Base-by-base conservation (phyloP, 2,113 vertebrate genomes). In the Leucoraja erinaceus region DNA sequence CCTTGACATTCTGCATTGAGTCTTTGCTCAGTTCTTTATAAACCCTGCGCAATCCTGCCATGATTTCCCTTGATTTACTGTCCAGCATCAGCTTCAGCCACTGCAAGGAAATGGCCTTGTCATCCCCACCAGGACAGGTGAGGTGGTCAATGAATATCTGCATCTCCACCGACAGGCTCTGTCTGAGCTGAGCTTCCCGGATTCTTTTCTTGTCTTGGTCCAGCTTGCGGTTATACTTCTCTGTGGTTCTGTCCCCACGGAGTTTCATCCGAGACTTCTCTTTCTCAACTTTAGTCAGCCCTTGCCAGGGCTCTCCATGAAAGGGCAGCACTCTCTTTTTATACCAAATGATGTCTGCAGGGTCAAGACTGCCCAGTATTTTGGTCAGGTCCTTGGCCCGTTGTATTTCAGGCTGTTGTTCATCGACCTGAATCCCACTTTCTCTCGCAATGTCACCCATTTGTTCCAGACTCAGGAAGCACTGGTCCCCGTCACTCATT, bases 21-120 rank as follows among this genome's bases (percentile, higher is more conserved):
- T 93, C 54, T 0, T 94, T 93, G 6, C 76, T 93, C 90, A 94
- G 93, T 5, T 93, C 63, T 76, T 79, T 88, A 9, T 94, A 78
- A 54, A 54, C 28, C 59, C 93, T 90, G 84, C 93, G 2, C 0
- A 96, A 94, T 0, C 0, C 10, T 70, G 93, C 95, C 0, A 96
- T 93, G 54, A 93, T 94, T 90, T 93, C 0, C 0, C 56, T 92
- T 14, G 95, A 95, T 6, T 94, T 0, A 7, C 95, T 95, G 86
- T 96, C 95, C 0, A 96, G 94, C 28, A 95, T 94, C 38, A 96
- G 95, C 76, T 92, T 96, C 94, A 96, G 95, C 96, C 95, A 96
- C 93, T 96, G 95, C 16, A 96, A 94, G 72, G 96, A 96, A 92
- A 93, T 96, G n/a, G 94, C 93, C 68, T 95, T 95, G 33, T 96